A percentile compares a stretch with the other conserved stretches of the same genome.
Evolutionary conservation across 2,797 vertebrate species (phyloP).

Genomic region (Sebastolobus altivelis): DNA sequence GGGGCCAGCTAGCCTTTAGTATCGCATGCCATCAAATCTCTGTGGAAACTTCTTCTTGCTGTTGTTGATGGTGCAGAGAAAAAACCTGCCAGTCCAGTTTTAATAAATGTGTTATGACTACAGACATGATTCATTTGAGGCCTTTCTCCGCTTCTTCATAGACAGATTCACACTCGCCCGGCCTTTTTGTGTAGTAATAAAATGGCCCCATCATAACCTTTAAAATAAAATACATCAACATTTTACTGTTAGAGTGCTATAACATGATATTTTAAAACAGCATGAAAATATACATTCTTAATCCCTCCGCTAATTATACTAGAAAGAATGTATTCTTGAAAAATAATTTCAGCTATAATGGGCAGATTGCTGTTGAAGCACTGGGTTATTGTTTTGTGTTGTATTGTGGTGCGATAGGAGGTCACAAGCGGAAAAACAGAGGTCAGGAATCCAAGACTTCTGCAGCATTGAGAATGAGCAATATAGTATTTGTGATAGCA

Average conservation of each 20-base stretch:
- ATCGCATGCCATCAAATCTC: conserved; percentile 65
- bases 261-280: not conserved
- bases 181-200: not conserved
- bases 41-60: conserved; percentile 60
- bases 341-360: not conserved
- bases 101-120: conserved; percentile 32
- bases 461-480: not conserved
- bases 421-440: not conserved
- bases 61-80: conserved; percentile 37
- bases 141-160: not conserved
- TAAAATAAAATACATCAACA: not conserved
- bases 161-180: not conserved
- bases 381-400: not conserved
- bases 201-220: not conserved
- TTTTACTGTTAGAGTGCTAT: not conserved
- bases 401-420: not conserved
- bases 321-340: not conserved
- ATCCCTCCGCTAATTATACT: not conserved
- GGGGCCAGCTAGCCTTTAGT: conserved; percentile 56
- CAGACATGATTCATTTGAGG: conserved; percentile 20
- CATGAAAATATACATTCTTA: not conserved
- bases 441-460: not conserved
- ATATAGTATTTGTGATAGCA: not conserved
- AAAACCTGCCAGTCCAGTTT: conserved; percentile 26
- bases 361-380: not conserved